Base-by-base conservation (phyloP, 2,888 invertebrate species). In the Pseudoips prasinana region DNA sequence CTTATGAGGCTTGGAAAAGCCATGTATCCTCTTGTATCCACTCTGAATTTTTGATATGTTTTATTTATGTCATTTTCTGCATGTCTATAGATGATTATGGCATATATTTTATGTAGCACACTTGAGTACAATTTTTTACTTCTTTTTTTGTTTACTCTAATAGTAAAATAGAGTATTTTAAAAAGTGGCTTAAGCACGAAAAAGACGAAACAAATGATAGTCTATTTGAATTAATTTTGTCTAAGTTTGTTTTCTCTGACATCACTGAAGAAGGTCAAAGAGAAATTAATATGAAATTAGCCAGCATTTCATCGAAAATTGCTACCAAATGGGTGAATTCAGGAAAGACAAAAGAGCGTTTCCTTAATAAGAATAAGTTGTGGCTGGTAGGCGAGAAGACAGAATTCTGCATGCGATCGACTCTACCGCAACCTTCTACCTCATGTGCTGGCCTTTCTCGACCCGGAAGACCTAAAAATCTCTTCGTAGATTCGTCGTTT, bases 201-300 rank as follows among this genome's bases (percentile, higher is more conserved):
- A n/a, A n/a, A n/a, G 18, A 18, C 18, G 18, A 18, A 18, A 18
- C 4, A 18, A 18, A 18, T 18, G 18, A 18, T 18, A 3, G 18
- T 18, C 18, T 18, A 18, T 18, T 18, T 18, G 18, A 18, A 18
- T 18, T 18, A 5, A 18, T 18, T 18, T 18, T 18, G 6, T 5
- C 18, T 5, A 18, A 29, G 24, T 24, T 8, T 9, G 9, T 5
- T 10, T 9, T 24, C 24, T 24, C 24, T 24, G 24, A 10, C 24
- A 24, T 24, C 10, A 24, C 24, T 24, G 24, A 24, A 24, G 24
- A 24, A 24, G 2, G 24, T 24, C 10, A 24, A 24, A 24, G 24
- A 6, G 24, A 24, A 24, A 23, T 29, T 25, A 34, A 34, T 11
- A 33, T 27, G 34, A 29, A 34, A 34, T 19, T 34, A n/a, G n/a